These are phyloP conservation scores for Lamellibrachia satsuma DNA, from an alignment of 2,888 invertebrate genomes.

Conservation along the genomic window DNA sequence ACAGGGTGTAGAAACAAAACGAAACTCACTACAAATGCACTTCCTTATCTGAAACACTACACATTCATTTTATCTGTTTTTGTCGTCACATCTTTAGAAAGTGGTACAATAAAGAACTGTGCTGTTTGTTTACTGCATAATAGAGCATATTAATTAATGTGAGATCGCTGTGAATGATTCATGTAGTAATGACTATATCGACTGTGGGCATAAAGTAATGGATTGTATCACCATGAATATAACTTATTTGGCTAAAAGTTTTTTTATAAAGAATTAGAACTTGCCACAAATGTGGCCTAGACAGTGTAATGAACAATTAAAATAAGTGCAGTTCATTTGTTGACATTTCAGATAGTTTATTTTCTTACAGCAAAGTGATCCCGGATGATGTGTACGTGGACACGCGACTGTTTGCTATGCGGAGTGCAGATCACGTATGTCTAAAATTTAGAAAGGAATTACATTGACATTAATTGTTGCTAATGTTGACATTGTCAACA, in stretches of 20 bases:
- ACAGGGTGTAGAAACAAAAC: background rate
- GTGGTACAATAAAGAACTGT: background rate
- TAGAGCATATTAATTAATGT: background rate
- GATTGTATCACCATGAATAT: too few relatives aligned
- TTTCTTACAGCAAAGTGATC: constrained; percentile 50
- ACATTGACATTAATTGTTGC: too few relatives aligned
- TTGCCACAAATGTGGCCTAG: too few relatives aligned
- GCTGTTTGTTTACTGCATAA: background rate
- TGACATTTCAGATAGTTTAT: background rate
- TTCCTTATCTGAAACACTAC: background rate
- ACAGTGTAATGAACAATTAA: background rate
- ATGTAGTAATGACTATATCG: too few relatives aligned
- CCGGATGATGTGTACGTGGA: constrained; percentile 60
- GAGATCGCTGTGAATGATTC: too few relatives aligned
- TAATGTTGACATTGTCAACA: too few relatives aligned
- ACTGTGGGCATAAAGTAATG: too few relatives aligned
- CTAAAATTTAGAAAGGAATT: background rate
- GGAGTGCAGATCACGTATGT: constrained; percentile 63
- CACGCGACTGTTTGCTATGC: constrained; percentile 60
- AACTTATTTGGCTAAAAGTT: too few relatives aligned
- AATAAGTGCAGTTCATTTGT: background rate
- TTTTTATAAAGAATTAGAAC: too few relatives aligned
- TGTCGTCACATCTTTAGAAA: background rate
- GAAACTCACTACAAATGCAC: background rate
- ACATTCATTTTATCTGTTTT: background rate